Base-by-base conservation (phyloP, 2,113 vertebrate species). In the Lutjanus erythropterus region DNA sequence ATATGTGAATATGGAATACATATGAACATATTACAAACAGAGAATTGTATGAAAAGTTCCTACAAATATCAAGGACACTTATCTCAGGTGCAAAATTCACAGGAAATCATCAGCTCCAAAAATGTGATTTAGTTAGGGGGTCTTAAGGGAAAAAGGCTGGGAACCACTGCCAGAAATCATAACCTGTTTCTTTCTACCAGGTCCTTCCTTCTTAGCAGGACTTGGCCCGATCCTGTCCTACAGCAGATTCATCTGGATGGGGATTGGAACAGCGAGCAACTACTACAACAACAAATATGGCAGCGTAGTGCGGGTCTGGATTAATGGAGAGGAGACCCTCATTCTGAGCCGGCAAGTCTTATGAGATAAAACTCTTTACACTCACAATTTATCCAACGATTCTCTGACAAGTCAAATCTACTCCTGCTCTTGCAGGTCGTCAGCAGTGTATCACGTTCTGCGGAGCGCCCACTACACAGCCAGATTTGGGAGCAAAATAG, bases 241-340 rank as follows among this genome's bases (percentile, higher is more conserved):
- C 0, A 67, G 85, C 62, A 94, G 97, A 19, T 98, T 99, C 52
- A 93, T 99, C 37, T 97, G 96, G 96, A 97, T 96, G 78, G 98
- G 98, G 50, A 96, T 99, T 0, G 97, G 98, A 62, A 97, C 93
- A 0, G 97, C 98, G 8, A 94, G 96, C 89, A 98, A 98, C 93
- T 99, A 98, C 90, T 99, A 99, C 92, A 99, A 99, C 61, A 92
- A 91, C 64, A 96, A 94, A 33, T 99, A 99, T 0, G 98, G 98
- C 67, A 97, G 96, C 69, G 95, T 97, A n/a, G 95, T 95, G 49
- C 94, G 97, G 52, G 97, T 99, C 60, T 99, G 98, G 98, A 97
- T 99, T 71, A 92, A 94, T 2, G 96, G 97, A 1, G 97, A 99
- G 91, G 97, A 99, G 90, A 99, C 98, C 0, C 90, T 98, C 69